phyloP scores from a whole-genome alignment of 1,140 invertebrate species.

The Bombus huntii region DNA sequence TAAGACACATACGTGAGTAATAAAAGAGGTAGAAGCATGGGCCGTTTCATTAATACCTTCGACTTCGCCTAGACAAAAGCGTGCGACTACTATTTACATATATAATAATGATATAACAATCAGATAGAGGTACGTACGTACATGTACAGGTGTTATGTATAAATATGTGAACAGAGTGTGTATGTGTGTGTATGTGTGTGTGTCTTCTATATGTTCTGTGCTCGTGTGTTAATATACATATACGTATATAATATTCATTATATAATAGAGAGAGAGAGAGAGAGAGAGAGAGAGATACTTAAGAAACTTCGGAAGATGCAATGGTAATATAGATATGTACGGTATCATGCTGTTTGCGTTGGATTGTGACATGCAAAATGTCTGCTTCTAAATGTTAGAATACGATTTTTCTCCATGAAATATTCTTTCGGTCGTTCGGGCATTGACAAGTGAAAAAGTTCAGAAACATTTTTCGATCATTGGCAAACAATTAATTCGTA shows the following conservation, averaged over 20 bases:
- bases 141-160: constrained; percentile 41
- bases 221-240: constrained; percentile 23
- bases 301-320: constrained; percentile 70
- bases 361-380: constrained; percentile 22
- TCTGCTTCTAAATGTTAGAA: not conserved
- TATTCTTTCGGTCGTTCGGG: not conserved
- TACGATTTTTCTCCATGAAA: not conserved
- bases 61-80: constrained; percentile 79
- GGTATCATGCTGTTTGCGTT: constrained; percentile 72
- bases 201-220: not conserved
- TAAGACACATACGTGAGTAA: constrained; percentile 79
- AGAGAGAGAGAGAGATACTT: constrained; percentile 46
- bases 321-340: constrained; percentile 67
- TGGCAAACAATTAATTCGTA: not conserved
- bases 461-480: not conserved
- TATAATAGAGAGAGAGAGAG: constrained; percentile 37
- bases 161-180: not conserved
- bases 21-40: constrained; percentile 74
- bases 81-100: constrained; percentile 81
- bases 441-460: not conserved
- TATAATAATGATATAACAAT: constrained; percentile 71
- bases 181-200: not conserved
- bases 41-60: constrained; percentile 74
- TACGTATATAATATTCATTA: constrained; percentile 44
- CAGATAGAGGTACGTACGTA: constrained; percentile 64